phyloP scores from a whole-genome alignment of 2,888 invertebrate species.

The Deilephila porcellus region DNA sequence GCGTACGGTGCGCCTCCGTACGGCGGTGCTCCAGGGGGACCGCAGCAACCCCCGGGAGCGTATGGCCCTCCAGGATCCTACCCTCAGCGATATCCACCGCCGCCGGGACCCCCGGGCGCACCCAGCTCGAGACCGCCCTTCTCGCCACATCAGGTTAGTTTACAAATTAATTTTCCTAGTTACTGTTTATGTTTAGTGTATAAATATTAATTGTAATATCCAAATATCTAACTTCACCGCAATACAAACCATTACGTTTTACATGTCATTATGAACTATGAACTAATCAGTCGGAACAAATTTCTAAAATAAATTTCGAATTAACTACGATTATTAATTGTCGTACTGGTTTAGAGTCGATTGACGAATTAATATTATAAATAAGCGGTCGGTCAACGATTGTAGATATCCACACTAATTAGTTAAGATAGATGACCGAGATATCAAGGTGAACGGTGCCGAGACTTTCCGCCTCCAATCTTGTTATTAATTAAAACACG shows the following conservation, averaged over 20 bases:
- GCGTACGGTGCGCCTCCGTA: constrained; percentile 82
- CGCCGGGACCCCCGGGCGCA: constrained; percentile 75
- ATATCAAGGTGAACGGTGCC: constrained; percentile 40
- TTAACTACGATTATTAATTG: constrained; percentile 12
- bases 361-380: constrained; percentile 10
- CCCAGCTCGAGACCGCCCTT: constrained; percentile 79
- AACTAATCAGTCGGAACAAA: neutral
- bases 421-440: constrained; percentile 64
- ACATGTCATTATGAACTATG: neutral
- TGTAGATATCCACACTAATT: constrained; percentile 52
- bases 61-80: constrained; percentile 86
- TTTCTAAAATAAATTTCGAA: neutral
- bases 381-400: constrained; percentile 17
- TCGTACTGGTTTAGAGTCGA: neutral
- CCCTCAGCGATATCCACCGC: constrained; percentile 82
- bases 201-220: no score
- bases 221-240: neutral
- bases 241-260: neutral
- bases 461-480: constrained; percentile 9
- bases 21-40: constrained; percentile 76
- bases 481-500: constrained; percentile 18
- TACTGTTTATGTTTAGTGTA: neutral
- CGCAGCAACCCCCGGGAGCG: constrained; percentile 77
- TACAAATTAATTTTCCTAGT: constrained; percentile 9
- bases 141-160: constrained; percentile 78